Evolutionary conservation across 1,140 invertebrate species (phyloP).

Genomic region (Tribolium castaneum): DNA sequence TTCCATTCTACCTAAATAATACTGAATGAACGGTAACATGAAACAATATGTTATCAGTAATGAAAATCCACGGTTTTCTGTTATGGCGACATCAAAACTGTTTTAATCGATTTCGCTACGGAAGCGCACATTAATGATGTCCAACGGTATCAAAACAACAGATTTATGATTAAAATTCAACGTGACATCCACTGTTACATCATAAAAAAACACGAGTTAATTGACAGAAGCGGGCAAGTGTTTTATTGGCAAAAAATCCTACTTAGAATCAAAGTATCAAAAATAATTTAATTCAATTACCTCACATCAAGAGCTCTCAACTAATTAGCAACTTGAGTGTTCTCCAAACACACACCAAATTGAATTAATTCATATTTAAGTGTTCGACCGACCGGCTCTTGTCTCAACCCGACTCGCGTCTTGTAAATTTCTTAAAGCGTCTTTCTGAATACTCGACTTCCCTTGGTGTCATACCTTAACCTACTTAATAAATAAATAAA

Average conservation of each 20-base stretch:
- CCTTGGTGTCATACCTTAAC: constrained; percentile 20
- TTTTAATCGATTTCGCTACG: background rate
- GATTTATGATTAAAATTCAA: background rate
- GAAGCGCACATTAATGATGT: constrained; percentile 11
- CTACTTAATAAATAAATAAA: constrained; percentile 28
- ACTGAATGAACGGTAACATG: constrained; percentile 14
- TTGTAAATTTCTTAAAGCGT: background rate
- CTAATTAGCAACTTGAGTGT: constrained; percentile 9
- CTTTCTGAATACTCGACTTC: constrained; percentile 8
- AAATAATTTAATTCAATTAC: constrained; percentile 15
- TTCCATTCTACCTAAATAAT: background rate
- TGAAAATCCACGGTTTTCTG: background rate
- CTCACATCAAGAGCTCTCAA: background rate
- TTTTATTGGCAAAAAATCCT: background rate
- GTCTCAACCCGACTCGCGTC: too few species aligned
- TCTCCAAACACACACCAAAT: constrained; percentile 11
- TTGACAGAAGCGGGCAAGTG: background rate
- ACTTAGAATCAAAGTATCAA: constrained; percentile 9
- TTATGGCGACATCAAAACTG: constrained; percentile 1
- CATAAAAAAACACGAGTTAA: background rate
- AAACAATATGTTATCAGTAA: background rate
- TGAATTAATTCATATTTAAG: constrained; percentile 14
- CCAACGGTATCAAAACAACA: background rate
- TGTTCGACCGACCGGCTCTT: background rate
- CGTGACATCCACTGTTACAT: background rate